A percentile compares a stretch with the other conserved stretches of the same genome.
Evolutionary conservation across 2,888 invertebrate genomes (phyloP).

Genomic region (Ctenicera cuprea): DNA sequence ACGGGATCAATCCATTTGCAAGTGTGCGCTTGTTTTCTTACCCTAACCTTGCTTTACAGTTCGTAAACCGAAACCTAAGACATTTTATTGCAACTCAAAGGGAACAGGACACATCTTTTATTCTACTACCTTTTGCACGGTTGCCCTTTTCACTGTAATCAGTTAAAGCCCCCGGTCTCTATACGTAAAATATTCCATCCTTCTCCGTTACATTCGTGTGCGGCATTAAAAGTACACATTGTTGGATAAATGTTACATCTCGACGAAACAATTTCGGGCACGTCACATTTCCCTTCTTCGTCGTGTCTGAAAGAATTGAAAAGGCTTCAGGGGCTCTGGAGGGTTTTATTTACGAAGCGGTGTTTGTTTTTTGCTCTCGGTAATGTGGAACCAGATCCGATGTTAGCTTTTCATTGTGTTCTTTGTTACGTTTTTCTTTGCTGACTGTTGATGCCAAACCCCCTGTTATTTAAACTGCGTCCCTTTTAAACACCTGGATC

Average conservation of each 20-base stretch:
- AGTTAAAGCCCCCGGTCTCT: constrained; percentile 7
- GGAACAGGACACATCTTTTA: constrained; percentile 25
- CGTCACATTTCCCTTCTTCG: background rate
- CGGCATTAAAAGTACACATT: no score
- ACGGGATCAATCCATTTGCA: constrained; percentile 3
- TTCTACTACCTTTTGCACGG: constrained; percentile 32
- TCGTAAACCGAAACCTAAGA: constrained; percentile 11
- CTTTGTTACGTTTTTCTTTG: constrained; percentile 33
- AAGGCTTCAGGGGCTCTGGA: constrained; percentile 1
- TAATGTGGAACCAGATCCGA: constrained; percentile 31
- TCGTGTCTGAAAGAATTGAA: constrained; percentile 4
- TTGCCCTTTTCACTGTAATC: constrained; percentile 31
- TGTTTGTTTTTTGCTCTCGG: constrained; percentile 31
- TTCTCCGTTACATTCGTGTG: background rate
- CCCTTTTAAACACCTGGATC: constrained; percentile 22
- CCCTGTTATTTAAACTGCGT: constrained; percentile 10
- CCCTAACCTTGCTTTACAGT: constrained; percentile 21
- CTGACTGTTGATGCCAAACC: constrained; percentile 21
- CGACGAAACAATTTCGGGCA: no score
- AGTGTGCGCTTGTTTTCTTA: constrained; percentile 16
- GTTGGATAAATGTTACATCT: no score
- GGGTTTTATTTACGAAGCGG: constrained; percentile 9
- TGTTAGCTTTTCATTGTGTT: constrained; percentile 38
- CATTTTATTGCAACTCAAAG: background rate
- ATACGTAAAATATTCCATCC: background rate